Conservation (phyloP, 2,113 vertebrate genomes). For the Prunella fulvescens region DNA sequence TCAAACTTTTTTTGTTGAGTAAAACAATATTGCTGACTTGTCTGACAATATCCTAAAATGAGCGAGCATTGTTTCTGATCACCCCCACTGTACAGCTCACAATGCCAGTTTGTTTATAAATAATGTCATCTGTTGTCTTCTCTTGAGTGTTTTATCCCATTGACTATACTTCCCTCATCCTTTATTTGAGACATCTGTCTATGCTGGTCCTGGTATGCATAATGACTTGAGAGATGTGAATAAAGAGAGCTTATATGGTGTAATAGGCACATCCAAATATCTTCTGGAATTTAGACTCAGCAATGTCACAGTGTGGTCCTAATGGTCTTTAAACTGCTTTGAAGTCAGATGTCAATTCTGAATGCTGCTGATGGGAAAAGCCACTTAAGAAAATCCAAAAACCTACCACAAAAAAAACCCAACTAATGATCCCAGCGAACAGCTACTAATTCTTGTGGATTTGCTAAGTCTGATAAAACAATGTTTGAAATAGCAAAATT, state of each 20-base stretch:
- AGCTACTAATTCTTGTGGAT: neutral
- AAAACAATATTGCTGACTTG: neutral
- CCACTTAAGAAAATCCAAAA: neutral
- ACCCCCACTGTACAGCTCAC: neutral
- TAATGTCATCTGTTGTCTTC: conserved; percentile 9
- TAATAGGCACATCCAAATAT: neutral
- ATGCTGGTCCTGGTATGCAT: neutral
- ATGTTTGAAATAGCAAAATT: neutral
- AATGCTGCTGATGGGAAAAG: neutral
- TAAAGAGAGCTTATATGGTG: neutral
- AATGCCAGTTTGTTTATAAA: conserved; percentile 1
- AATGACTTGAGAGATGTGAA: neutral
- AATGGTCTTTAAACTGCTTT: conserved; percentile 3
- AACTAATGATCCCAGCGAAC: neutral
- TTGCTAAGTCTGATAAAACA: neutral
- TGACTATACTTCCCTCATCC: neutral
- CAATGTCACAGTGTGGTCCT: neutral
- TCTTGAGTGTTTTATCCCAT: neutral
- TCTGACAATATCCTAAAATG: neutral
- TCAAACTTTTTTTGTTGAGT: neutral
- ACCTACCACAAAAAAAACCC: too few relatives aligned
- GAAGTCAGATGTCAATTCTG: neutral
- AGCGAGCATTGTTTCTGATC: neutral
- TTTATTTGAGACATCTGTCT: conserved; percentile 26
- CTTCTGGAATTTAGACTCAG: neutral